A percentile compares a stretch with the other conserved stretches of the same genome.
Conservation (phyloP, 1,140 invertebrate genomes). For the Papilio xuthus region DNA sequence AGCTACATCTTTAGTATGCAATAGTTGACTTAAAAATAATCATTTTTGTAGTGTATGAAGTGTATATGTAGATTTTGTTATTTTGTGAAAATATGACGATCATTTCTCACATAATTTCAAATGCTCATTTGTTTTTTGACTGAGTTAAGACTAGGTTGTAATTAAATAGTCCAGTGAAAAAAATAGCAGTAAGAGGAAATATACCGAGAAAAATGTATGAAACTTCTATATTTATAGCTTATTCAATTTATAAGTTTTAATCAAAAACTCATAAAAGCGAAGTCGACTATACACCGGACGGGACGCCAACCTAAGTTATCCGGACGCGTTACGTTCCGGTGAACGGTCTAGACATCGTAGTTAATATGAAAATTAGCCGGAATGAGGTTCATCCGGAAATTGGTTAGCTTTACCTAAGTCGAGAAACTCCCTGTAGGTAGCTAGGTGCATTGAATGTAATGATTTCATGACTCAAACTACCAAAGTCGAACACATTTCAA, state of each 20-base stretch:
- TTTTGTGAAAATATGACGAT: too few relatives aligned
- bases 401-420: constrained; percentile 39
- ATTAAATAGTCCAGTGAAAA: too few relatives aligned
- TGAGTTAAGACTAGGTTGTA: too few relatives aligned
- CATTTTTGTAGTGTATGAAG: too few relatives aligned
- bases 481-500: background rate
- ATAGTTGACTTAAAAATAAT: too few relatives aligned
- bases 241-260: background rate
- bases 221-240: too few relatives aligned
- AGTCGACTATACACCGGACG: background rate
- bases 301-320: background rate
- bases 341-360: constrained; percentile 44
- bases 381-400: constrained; percentile 49
- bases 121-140: too few relatives aligned
- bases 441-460: background rate
- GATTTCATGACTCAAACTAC: background rate
- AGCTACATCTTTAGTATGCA: background rate
- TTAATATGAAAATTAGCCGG: constrained; percentile 53
- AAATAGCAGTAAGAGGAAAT: too few relatives aligned
- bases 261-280: background rate
- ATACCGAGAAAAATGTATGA: background rate
- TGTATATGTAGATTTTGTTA: too few relatives aligned
- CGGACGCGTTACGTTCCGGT: constrained; percentile 30
- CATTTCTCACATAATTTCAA: too few relatives aligned
- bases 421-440: background rate